phyloP scores from a whole-genome alignment of 1,140 invertebrate genomes.

The Platorchestia sp. region DNA sequence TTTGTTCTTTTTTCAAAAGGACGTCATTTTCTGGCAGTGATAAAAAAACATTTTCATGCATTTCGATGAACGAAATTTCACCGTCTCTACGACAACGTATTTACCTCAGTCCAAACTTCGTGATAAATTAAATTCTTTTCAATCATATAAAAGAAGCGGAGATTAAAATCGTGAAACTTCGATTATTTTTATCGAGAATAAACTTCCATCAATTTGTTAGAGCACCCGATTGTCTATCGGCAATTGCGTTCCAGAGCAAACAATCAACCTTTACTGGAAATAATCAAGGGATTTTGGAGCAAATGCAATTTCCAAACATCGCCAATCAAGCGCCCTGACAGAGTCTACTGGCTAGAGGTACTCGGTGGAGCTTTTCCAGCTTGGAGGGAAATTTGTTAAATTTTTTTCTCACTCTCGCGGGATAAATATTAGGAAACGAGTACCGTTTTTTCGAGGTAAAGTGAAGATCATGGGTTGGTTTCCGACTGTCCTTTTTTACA shows the following conservation, averaged over 20 bases:
- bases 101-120: background rate
- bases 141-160: background rate
- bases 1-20: background rate
- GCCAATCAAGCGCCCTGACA: slow-evolving; percentile 36
- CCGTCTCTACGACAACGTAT: background rate
- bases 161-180: background rate
- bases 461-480: background rate
- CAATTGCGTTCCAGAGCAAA: slow-evolving; percentile 50
- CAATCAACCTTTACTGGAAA: slow-evolving; percentile 49
- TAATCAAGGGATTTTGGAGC: slow-evolving; percentile 49
- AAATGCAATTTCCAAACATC: slow-evolving; percentile 53
- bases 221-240: slow-evolving; percentile 12
- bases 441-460: background rate
- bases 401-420: background rate
- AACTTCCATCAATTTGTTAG: slow-evolving; percentile 35
- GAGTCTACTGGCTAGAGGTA: background rate
- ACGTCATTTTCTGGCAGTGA: background rate
- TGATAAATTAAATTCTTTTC: background rate
- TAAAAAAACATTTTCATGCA: background rate
- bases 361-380: background rate
- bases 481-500: too few species aligned
- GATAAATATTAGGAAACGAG: background rate
- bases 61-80: background rate
- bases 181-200: background rate
- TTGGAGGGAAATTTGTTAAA: background rate